phyloP scores from a whole-genome alignment of 2,113 vertebrate species.

The Heterotis niloticus region DNA sequence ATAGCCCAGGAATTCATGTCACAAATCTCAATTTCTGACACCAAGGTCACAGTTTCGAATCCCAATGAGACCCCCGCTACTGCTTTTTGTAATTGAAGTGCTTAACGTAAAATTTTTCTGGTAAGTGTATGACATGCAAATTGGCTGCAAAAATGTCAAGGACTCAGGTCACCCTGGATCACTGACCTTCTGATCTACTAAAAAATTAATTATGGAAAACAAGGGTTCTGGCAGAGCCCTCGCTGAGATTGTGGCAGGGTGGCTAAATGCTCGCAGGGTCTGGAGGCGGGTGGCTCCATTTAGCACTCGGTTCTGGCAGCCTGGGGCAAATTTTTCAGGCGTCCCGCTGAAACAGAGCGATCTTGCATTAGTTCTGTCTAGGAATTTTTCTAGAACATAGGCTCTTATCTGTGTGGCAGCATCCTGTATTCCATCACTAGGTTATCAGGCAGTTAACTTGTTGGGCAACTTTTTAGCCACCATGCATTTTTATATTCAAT shows the following conservation, averaged over 20 bases:
- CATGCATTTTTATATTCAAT: neutral
- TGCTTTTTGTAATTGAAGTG: no score
- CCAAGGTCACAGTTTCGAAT: neutral
- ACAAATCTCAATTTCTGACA: neutral
- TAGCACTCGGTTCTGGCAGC: neutral
- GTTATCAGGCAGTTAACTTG: neutral
- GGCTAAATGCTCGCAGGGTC: neutral
- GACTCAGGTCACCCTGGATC: no score
- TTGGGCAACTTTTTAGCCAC: neutral
- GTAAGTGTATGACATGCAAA: no score
- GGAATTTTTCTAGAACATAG: no score
- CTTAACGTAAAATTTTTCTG: no score
- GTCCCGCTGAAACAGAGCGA: neutral
- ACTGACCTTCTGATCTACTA: no score
- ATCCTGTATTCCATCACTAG: neutral
- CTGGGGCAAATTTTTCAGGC: neutral
- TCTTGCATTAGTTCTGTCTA: slow-evolving; percentile 3
- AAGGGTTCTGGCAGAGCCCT: no score
- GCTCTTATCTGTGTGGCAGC: neutral
- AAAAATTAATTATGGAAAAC: no score
- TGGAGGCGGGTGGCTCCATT: neutral
- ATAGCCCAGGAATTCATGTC: neutral
- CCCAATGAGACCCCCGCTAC: no score
- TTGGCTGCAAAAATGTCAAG: no score
- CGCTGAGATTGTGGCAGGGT: no score